These are phyloP conservation scores for Lepus americanus DNA, from an alignment of 2,113 vertebrate species.

Conservation along the genomic window DNA sequence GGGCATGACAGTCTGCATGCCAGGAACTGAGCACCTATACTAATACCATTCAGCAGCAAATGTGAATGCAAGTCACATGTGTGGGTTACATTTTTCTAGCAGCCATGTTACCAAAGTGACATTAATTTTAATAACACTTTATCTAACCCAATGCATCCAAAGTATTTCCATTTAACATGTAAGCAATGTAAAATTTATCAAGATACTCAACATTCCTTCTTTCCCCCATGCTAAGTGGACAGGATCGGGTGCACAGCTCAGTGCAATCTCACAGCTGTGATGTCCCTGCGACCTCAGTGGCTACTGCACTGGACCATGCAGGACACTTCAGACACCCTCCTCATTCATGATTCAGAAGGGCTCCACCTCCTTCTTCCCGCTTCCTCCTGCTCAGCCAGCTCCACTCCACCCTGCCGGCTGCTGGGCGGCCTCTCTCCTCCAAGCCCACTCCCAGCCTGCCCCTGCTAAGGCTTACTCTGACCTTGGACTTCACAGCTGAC, in stretches of 20 bases:
- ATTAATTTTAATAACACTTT: slow-evolving; percentile 28
- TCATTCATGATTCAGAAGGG: background rate
- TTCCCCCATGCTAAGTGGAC: background rate
- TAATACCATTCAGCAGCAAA: background rate
- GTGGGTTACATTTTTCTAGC: slow-evolving; percentile 1
- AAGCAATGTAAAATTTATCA: background rate
- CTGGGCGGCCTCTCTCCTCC: background rate
- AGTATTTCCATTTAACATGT: slow-evolving; percentile 50
- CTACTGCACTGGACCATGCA: background rate
- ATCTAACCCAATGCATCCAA: background rate
- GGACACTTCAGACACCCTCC: background rate
- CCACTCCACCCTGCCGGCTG: background rate
- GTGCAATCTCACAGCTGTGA: background rate
- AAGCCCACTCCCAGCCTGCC: background rate
- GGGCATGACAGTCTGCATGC: background rate
- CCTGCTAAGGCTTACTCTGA: background rate
- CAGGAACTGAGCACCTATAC: background rate
- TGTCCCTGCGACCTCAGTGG: background rate
- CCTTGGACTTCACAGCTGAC: background rate
- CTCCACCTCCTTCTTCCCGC: background rate
- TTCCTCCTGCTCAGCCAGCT: background rate
- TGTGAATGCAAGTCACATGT: background rate
- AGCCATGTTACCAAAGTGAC: background rate
- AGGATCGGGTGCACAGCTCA: background rate
- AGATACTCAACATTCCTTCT: background rate